Evolutionary conservation across 2,113 vertebrate genomes (phyloP).

Genomic region (Clarias macrocephalus): DNA sequence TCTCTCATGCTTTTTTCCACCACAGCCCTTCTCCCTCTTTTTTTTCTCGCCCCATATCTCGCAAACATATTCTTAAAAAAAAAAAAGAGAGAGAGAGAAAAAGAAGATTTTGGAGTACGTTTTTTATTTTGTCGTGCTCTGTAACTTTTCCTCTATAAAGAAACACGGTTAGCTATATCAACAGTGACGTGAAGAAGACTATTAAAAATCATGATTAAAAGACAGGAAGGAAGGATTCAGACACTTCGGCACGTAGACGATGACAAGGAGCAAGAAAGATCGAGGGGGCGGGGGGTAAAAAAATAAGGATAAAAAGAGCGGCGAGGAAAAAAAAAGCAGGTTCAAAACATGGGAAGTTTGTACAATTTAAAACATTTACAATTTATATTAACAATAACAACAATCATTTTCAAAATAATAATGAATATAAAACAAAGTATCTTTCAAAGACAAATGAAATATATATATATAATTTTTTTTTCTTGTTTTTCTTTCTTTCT

Average conservation of each 20-base stretch:
- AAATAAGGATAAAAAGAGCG: slow-evolving; percentile 54
- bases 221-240: slow-evolving; percentile 46
- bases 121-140: slow-evolving; percentile 81
- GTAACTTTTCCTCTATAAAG: slow-evolving; percentile 80
- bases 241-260: slow-evolving; percentile 57
- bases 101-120: slow-evolving; percentile 57
- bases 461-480: slow-evolving; percentile 57
- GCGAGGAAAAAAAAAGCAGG: slow-evolving; percentile 59
- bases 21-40: not conserved
- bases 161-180: slow-evolving; percentile 82
- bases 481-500: slow-evolving; percentile 45
- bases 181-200: slow-evolving; percentile 76
- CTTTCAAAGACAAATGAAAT: slow-evolving; percentile 74
- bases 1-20: not conserved
- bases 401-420: slow-evolving; percentile 67
- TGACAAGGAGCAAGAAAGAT: slow-evolving; percentile 60
- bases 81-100: not conserved
- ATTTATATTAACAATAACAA: slow-evolving; percentile 76
- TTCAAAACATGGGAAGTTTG: slow-evolving; percentile 68
- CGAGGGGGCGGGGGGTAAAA: slow-evolving; percentile 56
- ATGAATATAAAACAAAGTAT: slow-evolving; percentile 74
- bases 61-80: not conserved
- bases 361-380: slow-evolving; percentile 80
- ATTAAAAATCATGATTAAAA: slow-evolving; percentile 66
- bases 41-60: not conserved